Evolutionary conservation across 92 coral and sea anemone species (phyloP).

Genomic region (Epizoanthus scotinus): DNA sequence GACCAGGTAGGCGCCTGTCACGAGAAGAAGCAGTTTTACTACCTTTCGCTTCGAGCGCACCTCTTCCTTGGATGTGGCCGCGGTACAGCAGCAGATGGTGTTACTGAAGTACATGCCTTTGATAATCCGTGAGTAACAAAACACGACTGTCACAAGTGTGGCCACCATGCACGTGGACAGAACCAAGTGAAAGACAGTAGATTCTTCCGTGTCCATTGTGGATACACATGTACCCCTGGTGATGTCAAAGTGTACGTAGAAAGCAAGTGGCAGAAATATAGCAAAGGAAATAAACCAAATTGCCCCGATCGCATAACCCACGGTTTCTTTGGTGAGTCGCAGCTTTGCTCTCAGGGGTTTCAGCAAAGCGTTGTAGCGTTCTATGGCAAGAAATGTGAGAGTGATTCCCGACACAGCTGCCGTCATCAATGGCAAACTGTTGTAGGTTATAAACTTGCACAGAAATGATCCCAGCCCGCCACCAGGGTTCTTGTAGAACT

Average conservation of each 20-base stretch:
- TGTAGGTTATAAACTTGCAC: conserved; percentile 27
- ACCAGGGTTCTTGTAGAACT: conserved; percentile 3
- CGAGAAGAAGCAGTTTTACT: neutral
- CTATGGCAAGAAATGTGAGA: no score
- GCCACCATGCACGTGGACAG: neutral
- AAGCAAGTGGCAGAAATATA: neutral
- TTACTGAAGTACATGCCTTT: conserved; percentile 14
- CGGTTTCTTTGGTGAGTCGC: no score
- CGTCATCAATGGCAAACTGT: neutral
- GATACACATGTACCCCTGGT: neutral
- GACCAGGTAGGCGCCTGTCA: neutral
- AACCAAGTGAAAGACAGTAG: neutral
- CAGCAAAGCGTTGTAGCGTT: no score
- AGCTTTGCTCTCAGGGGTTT: no score
- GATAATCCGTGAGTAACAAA: neutral
- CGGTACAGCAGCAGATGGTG: conserved; percentile 1
- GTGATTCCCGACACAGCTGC: no score
- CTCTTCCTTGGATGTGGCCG: neutral
- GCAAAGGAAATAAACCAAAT: neutral
- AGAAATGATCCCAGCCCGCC: neutral
- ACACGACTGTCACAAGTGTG: neutral
- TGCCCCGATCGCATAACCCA: no score
- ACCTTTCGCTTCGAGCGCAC: conserved; percentile 1
- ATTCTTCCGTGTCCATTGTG: neutral
- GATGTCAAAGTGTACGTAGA: neutral